Evolutionary conservation across 2,888 invertebrate species (phyloP), one percentile per base, ranked within the genome.

Genomic region (Lucinisca nassula): DNA sequence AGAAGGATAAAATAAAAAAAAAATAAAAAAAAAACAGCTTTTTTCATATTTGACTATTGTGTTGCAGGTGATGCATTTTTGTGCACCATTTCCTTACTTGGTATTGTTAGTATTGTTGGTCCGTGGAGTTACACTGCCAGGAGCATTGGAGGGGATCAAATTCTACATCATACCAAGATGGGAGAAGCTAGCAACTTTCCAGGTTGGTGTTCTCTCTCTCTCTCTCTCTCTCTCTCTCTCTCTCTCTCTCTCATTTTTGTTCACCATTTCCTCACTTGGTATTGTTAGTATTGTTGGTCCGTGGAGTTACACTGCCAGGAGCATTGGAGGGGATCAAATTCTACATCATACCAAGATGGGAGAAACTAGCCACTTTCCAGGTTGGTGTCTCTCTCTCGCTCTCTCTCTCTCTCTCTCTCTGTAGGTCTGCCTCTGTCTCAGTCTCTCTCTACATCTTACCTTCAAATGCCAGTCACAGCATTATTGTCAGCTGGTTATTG

Each of bases 31-130:
- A n/a, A n/a, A n/a, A n/a, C n/a, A n/a, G n/a, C 8, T 6, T 55
- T 12, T n/a, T 55, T 12, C 55, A 55, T 55, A 4, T 55, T 4
- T 55, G n/a, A 55, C 24, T 14, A 12, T 55, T 55, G 21, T 55
- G 21, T 75, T 74, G 78, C 95, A 96, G 94, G 96, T 97, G 49
- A 94, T 94, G 93, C 94, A 95, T 87, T 94, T 95, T 90, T 93
- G 94, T 77, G 95, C 95, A 51, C 94, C 94, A 0, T 95, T 95
- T 72, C 95, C 95, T 0, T 95, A 95, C 76, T 83, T 95, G 76
- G 94, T 95, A 10, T 86, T 95, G 37, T 73, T 93, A 61, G 92
- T 95, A 10, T 88, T 95, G 27, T 85, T 95, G 51, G 92, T 95
- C 24, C 87, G 95, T 37, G 94, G 95, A 4, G 93, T 93, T 40